A percentile compares a stretch with the other conserved stretches of the same genome.
Evolutionary conservation across 2,113 vertebrate species (phyloP).

Genomic region (Sporophila hypoxantha): DNA sequence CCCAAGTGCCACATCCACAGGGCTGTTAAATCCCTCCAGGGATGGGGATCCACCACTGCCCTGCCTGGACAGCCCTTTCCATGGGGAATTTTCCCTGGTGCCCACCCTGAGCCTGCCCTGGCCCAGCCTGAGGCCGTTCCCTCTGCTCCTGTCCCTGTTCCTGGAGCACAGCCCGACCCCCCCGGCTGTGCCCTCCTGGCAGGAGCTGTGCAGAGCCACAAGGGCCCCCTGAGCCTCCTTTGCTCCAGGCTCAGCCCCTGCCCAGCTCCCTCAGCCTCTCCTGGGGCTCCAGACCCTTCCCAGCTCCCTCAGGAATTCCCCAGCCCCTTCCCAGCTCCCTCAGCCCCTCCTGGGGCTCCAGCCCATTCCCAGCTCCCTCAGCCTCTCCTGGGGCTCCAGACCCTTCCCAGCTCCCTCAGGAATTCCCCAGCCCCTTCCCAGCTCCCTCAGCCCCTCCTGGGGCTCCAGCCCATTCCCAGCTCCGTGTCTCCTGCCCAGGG

Average conservation of each 20-base stretch:
- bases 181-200: neutral
- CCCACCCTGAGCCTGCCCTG: neutral
- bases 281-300: too few relatives aligned
- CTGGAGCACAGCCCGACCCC: neutral
- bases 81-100: too few relatives aligned
- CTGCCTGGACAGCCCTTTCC: neutral
- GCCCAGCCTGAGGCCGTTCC: neutral
- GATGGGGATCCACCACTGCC: neutral
- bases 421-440: neutral
- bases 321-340: neutral
- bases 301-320: too few relatives aligned
- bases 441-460: neutral
- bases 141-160: neutral
- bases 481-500: rapidly evolving
- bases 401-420: too few relatives aligned
- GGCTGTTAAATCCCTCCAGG: neutral
- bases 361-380: too few relatives aligned
- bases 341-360: too few relatives aligned
- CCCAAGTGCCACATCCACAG: neutral
- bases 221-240: neutral
- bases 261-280: neutral
- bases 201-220: neutral
- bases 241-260: neutral
- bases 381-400: neutral
- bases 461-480: neutral